Base-by-base conservation (phyloP, 2,888 invertebrate species). In the Mesorhabditis sp. region DNA sequence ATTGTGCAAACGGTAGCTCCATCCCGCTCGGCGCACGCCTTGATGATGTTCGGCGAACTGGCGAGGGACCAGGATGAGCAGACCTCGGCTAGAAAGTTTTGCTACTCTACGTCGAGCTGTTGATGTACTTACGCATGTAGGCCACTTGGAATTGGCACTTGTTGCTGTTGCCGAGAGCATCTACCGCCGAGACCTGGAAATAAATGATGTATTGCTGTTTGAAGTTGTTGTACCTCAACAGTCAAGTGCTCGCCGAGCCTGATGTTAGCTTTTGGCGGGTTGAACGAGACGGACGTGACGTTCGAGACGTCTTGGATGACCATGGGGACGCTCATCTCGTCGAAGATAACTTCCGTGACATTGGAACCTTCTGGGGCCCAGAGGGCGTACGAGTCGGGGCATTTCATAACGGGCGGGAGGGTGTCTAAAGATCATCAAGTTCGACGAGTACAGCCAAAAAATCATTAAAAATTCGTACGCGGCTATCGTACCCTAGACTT, bases 31-130 rank as follows among this genome's bases (percentile, higher is more conserved):
- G 68, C 70, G 44, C 86, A 86, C 42, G 71, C 72, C 68, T 83
- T 84, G 43, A 75, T 67, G 65, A 95, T 95, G 86, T 94, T 92
- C 0, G 92, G 91, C 0, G 95, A 94, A 4, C 93, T 91, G 86
- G 92, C 91, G 5, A 96, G 87, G 85, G 95, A 94, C 93, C 95
- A 95, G 82, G 94, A 93, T 0, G 94, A 94, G 83, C 96, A 96
- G 13, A 81, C 76, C 62, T 83, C 82, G 2, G 83, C 81, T 84
- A 76, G 71, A 81, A 80, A 15, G 43, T 62, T 15, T n/a, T 42
- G 28, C 41, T 62, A 15, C 10, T 15, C n/a, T 44, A n/a, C 42
- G 15, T 42, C 7, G 45, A 13, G 28, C 4, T 7, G n/a, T 6
- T 4, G n/a, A 41, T 3, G 43, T 61, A 70, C 77, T 73, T 50